Evolutionary conservation across 2,797 vertebrate genomes (phyloP).

Genomic region (Morelia viridis): DNA sequence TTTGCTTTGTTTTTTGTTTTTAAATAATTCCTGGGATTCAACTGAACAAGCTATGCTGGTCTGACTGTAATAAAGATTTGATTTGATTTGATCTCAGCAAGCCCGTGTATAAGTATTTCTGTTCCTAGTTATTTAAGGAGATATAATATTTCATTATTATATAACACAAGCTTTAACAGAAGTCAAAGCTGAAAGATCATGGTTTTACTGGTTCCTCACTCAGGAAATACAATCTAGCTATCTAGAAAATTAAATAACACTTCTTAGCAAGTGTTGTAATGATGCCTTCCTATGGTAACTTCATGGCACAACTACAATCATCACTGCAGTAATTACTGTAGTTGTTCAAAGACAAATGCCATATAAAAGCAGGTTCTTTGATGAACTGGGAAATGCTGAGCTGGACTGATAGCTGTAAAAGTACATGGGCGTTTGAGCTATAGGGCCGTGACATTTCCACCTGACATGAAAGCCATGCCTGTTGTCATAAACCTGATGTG

Average conservation of each 20-base stretch:
- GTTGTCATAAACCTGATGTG: not conserved
- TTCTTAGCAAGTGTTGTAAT: not conserved
- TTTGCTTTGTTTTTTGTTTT: not conserved
- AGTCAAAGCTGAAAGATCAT: not conserved
- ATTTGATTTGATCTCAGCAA: not conserved
- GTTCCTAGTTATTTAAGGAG: constrained; percentile 19
- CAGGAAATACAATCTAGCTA: not conserved
- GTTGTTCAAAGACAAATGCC: not conserved
- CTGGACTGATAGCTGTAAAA: not conserved
- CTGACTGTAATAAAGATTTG: not conserved
- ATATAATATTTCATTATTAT: not conserved
- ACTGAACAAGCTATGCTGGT: not conserved
- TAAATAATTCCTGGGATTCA: not conserved
- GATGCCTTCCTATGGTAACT: not conserved
- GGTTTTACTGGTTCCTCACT: constrained; percentile 11
- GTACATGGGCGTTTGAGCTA: not conserved
- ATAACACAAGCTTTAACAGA: constrained; percentile 31
- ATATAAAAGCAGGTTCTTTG: not conserved
- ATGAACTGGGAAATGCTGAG: not conserved
- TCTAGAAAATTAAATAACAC: not conserved
- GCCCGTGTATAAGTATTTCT: constrained; percentile 13
- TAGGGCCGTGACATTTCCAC: not conserved
- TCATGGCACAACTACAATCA: not conserved
- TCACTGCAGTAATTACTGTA: not conserved
- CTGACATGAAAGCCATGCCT: not conserved